Evolutionary conservation across 1,140 invertebrate species (phyloP).

Genomic region (Drosophila prosaltans): DNA sequence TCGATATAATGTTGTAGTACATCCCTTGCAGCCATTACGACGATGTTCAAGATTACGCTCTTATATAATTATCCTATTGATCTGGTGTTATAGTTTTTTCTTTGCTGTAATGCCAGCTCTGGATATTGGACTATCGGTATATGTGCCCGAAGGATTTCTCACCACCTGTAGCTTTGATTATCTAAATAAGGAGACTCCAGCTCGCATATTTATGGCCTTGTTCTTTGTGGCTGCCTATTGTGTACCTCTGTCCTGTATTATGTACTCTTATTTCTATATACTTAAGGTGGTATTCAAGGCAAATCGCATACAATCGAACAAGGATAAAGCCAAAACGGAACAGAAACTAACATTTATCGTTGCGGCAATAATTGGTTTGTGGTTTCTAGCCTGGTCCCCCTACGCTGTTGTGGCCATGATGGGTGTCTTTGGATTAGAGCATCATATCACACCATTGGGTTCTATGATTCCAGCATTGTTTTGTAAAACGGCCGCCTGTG

Average conservation of each 20-base stretch:
- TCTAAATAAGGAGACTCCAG: conserved; percentile 85
- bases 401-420: conserved; percentile 89
- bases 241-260: conserved; percentile 87
- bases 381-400: conserved; percentile 91
- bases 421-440: conserved; percentile 87
- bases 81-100: conserved; percentile 89
- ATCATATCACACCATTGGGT: conserved; percentile 86
- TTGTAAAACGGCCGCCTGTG: conserved; percentile 89
- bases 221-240: conserved; percentile 89
- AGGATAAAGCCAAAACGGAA: conserved; percentile 87
- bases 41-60: conserved; percentile 86
- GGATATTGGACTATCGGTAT: conserved; percentile 87
- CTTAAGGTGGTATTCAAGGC: conserved; percentile 86
- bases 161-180: conserved; percentile 93
- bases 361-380: conserved; percentile 87
- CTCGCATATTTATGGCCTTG: conserved; percentile 86
- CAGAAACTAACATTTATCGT: conserved; percentile 87
- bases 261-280: conserved; percentile 89
- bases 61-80: conserved; percentile 86
- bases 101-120: conserved; percentile 88
- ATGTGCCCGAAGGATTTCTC: conserved; percentile 91
- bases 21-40: conserved; percentile 87
- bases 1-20: conserved; percentile 89
- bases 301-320: conserved; percentile 84
- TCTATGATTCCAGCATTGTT: conserved; percentile 91